A percentile compares a stretch with the other conserved stretches of the same genome.
Evolutionary conservation across 23 tunicate genomes (phyloP).

Genomic region (Styela plicata): DNA sequence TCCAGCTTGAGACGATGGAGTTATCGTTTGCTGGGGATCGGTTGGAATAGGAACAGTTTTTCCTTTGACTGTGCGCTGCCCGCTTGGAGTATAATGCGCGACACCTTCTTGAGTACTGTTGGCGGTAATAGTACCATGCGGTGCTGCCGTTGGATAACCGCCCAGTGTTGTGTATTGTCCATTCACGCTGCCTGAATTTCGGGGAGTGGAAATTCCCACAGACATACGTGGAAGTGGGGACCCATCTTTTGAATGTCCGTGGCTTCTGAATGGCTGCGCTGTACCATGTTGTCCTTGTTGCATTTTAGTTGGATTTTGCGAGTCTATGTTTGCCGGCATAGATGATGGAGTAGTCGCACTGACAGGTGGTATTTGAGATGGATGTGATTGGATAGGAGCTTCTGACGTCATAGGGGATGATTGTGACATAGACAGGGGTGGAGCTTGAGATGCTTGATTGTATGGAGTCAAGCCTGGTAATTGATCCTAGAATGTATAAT

Average conservation of each 20-base stretch:
- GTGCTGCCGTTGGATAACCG: neutral
- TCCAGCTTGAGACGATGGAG: neutral
- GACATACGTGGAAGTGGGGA: conserved; percentile 29
- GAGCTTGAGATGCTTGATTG: conserved; percentile 19
- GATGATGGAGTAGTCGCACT: neutral
- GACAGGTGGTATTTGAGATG: neutral
- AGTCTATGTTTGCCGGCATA: neutral
- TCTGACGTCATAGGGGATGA: neutral
- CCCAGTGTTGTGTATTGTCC: neutral
- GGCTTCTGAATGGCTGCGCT: neutral
- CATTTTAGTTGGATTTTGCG: neutral
- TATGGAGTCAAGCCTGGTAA: conserved; percentile 26
- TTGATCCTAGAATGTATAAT: conserved; percentile 21
- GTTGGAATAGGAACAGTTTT: conserved; percentile 86
- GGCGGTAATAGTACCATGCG: neutral
- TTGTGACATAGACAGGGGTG: neutral
- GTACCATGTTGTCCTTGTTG: neutral
- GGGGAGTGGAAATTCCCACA: conserved; percentile 13
- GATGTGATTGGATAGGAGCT: neutral
- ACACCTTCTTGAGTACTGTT: conserved; percentile 21
- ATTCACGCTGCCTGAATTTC: neutral
- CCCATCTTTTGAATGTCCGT: conserved; percentile 8
- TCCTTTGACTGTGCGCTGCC: conserved; percentile 63
- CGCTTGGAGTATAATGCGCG: conserved; percentile 12
- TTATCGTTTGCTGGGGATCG: conserved; percentile 54